A percentile compares a stretch with the other conserved stretches of the same genome.
Conservation (phyloP, 2,113 vertebrate species). For the Ploceus nigricollis region DNA sequence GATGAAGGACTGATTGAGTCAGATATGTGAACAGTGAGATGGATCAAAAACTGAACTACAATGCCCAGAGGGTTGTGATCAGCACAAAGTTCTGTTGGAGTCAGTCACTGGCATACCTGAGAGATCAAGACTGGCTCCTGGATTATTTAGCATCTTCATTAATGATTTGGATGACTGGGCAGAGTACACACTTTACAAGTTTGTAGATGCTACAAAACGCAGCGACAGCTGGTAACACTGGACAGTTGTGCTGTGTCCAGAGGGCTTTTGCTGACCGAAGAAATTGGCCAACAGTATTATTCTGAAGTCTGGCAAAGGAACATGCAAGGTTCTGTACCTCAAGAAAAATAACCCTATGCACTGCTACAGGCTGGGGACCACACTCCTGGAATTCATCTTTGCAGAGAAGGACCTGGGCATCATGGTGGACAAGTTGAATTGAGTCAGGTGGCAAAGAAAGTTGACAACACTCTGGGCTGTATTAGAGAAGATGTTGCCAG, state of each 20-base stretch:
- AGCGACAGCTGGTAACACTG: neutral
- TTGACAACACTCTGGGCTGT: neutral
- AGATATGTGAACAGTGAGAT: neutral
- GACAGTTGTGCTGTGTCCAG: neutral
- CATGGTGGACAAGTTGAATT: neutral
- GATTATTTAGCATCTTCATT: neutral
- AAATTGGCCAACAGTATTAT: neutral
- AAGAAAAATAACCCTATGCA: neutral
- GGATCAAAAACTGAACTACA: neutral
- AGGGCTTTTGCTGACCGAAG: neutral
- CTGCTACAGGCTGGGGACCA: neutral
- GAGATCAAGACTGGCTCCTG: no score
- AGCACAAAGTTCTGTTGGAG: neutral
- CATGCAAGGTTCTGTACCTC: neutral
- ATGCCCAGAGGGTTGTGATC: neutral
- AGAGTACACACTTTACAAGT: neutral
- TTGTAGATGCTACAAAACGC: neutral
- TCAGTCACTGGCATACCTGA: neutral
- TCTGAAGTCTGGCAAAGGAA: neutral
- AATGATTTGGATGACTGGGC: neutral
- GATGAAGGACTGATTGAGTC: neutral
- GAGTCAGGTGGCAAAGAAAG: neutral
- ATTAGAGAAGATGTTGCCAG: neutral
- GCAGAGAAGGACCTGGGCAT: neutral
- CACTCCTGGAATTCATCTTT: neutral